Evolutionary conservation across 2,113 vertebrate genomes (phyloP).

Genomic region (Numenius arquata): DNA sequence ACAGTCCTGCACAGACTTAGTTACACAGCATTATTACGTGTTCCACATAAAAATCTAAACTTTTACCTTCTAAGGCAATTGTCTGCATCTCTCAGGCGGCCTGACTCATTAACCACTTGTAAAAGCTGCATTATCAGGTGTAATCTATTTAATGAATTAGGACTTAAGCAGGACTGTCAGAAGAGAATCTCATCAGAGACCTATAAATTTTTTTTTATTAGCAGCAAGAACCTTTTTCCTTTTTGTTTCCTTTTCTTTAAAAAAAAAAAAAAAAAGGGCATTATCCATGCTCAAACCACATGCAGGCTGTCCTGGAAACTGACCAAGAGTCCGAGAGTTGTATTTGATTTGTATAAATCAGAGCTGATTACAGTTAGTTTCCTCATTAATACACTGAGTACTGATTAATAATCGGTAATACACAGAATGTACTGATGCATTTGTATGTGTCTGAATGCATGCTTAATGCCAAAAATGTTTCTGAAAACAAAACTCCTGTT

Average conservation of each 20-base stretch:
- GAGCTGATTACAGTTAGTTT: conserved; percentile 9
- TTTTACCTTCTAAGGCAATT: not conserved
- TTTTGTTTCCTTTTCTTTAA: not conserved
- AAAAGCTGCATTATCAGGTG: not conserved
- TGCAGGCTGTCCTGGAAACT: conserved; percentile 12
- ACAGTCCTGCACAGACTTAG: not conserved
- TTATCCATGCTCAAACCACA: not conserved
- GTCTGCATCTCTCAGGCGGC: not conserved
- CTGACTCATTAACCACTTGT: not conserved
- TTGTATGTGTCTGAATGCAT: not conserved
- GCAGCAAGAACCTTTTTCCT: not conserved
- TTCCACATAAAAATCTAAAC: not conserved
- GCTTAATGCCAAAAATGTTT: not conserved
- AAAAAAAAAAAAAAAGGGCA: too few species aligned
- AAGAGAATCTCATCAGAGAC: not conserved
- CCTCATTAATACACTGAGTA: conserved; percentile 29
- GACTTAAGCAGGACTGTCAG: not conserved
- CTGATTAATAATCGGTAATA: conserved; percentile 21
- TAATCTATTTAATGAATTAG: not conserved
- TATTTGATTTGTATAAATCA: conserved; percentile 41
- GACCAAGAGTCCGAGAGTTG: conserved; percentile 21
- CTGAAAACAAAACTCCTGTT: not conserved
- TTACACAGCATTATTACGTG: not conserved
- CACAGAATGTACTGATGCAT: not conserved
- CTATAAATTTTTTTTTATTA: not conserved